phyloP scores from a whole-genome alignment of 1,140 invertebrate species.

The Drosophila pseudoobscura region DNA sequence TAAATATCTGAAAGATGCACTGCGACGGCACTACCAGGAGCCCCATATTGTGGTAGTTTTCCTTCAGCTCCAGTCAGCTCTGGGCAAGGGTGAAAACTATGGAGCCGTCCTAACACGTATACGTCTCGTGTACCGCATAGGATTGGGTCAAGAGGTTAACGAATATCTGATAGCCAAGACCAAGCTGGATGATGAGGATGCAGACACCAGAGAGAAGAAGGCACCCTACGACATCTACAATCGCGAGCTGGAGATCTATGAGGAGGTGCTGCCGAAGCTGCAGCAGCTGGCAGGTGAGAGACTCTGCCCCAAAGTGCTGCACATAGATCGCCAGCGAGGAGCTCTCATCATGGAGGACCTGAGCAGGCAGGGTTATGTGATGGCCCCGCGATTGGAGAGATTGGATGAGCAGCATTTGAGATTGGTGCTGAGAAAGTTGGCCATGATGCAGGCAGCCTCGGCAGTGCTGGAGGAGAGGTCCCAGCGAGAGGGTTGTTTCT shows the following conservation, averaged over 20 bases:
- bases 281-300: constrained; percentile 44
- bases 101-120: constrained; percentile 57
- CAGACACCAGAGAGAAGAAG: constrained; percentile 40
- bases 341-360: constrained; percentile 61
- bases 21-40: constrained; percentile 44
- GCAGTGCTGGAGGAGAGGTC: constrained; percentile 30
- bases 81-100: constrained; percentile 72
- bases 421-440: constrained; percentile 84
- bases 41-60: constrained; percentile 20
- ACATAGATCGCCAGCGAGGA: constrained; percentile 44
- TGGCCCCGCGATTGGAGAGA: constrained; percentile 84
- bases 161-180: constrained; percentile 57
- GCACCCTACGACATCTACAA: constrained; percentile 62
- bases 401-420: constrained; percentile 84
- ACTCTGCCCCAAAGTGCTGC: constrained; percentile 45
- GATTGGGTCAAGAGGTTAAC: not conserved
- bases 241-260: constrained; percentile 63
- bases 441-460: constrained; percentile 85
- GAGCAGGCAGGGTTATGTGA: constrained; percentile 54
- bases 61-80: constrained; percentile 27
- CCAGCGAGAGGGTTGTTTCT: not conserved
- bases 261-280: constrained; percentile 54
- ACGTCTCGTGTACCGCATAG: constrained; percentile 24
- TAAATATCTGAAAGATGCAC: constrained; percentile 45
- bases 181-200: constrained; percentile 50